These are phyloP conservation scores for Thelaira solivaga DNA, from an alignment of 2,888 invertebrate genomes.

Conservation along the genomic window DNA sequence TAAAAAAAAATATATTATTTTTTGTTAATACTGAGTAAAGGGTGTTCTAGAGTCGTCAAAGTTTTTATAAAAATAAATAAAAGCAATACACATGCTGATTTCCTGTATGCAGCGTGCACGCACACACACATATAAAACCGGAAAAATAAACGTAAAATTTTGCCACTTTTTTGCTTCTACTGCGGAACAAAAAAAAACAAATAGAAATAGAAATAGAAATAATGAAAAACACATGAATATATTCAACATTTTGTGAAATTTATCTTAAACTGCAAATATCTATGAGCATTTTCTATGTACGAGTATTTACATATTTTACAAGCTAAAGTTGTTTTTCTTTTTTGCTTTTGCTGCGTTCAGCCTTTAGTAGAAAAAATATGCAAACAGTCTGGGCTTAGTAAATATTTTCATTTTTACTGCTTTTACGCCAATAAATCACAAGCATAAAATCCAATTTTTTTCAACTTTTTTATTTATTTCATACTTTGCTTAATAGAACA, in stretches of 20 bases:
- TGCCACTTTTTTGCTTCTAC: constrained; percentile 11
- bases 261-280: not conserved
- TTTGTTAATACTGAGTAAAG: no score
- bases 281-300: no score
- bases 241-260: constrained; percentile 39
- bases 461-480: constrained; percentile 32
- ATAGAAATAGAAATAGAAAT: no score
- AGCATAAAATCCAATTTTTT: constrained; percentile 46
- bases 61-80: no score
- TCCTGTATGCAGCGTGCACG: no score
- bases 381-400: constrained; percentile 40
- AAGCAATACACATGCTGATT: no score
- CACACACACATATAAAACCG: not conserved
- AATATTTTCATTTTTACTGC: constrained; percentile 55
- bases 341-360: no score
- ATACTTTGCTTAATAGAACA: constrained; percentile 41
- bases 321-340: no score
- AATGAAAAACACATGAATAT: constrained; percentile 53
- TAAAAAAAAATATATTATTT: no score
- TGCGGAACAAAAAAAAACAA: constrained; percentile 47
- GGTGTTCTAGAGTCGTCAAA: no score
- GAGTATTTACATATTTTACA: no score
- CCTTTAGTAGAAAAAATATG: not conserved
- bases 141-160: constrained; percentile 6
- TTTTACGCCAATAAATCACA: constrained; percentile 59